A percentile compares a stretch with the other conserved stretches of the same genome.
phyloP scores from a whole-genome alignment of 2,888 invertebrate species.

The Coleophora flavipennella region DNA sequence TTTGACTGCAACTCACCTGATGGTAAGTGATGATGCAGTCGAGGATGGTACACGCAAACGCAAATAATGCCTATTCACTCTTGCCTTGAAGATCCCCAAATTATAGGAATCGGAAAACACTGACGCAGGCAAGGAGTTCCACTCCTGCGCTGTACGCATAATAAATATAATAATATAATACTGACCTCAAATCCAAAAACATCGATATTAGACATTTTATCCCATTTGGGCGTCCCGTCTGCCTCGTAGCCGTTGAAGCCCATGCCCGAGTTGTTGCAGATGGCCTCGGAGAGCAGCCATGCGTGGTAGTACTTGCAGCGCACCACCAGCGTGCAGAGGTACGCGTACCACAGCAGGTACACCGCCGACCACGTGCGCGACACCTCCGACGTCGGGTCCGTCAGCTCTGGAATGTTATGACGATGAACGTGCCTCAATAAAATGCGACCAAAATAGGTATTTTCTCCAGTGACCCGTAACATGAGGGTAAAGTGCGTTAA shows the following conservation, averaged over 20 bases:
- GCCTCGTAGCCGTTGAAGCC: slow-evolving; percentile 89
- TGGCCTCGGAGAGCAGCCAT: slow-evolving; percentile 96
- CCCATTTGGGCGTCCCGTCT: slow-evolving; percentile 87
- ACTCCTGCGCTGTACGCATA: no score
- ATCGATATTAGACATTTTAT: slow-evolving; percentile 93
- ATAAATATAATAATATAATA: not conserved
- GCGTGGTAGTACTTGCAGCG: slow-evolving; percentile 97
- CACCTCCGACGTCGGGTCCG: slow-evolving; percentile 57
- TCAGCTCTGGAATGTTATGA: slow-evolving; percentile 42
- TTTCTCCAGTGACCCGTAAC: no score
- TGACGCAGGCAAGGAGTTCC: no score
- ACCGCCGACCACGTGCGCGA: slow-evolving; percentile 62
- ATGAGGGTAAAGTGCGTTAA: no score
- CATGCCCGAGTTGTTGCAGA: slow-evolving; percentile 95
- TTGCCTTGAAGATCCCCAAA: no score
- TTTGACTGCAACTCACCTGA: no score
- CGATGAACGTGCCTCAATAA: no score
- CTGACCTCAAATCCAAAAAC: slow-evolving; percentile 89
- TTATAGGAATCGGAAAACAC: no score
- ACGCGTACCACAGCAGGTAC: slow-evolving; percentile 76
- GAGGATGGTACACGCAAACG: no score
- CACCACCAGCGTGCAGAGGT: slow-evolving; percentile 84
- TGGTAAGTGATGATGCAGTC: no score
- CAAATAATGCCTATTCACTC: no score
- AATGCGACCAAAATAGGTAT: no score